A percentile compares a stretch with the other conserved stretches of the same genome.
Conservation (phyloP, 2,888 invertebrate genomes). For the Ichneumoninae sp. region DNA sequence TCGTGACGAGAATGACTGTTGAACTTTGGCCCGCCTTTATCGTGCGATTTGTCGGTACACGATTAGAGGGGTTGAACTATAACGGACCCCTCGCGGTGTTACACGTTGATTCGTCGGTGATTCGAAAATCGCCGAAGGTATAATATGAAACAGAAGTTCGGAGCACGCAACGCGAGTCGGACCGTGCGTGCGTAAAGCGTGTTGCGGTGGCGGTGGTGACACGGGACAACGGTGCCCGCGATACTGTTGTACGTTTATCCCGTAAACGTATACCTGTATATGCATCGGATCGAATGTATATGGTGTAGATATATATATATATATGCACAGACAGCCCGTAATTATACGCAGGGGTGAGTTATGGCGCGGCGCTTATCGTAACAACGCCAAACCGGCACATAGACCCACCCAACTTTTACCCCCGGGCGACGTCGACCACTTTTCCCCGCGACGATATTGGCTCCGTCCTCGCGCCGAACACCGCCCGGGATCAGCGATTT, state of each 20-base stretch:
- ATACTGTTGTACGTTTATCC: conserved; percentile 46
- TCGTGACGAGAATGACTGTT: conserved; percentile 21
- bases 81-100: background rate
- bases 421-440: conserved; percentile 61
- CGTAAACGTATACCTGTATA: conserved; percentile 15
- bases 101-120: conserved; percentile 52
- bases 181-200: conserved; percentile 54
- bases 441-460: conserved; percentile 68
- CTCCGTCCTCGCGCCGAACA: conserved; percentile 36
- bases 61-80: conserved; percentile 23
- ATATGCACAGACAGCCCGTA: conserved; percentile 71
- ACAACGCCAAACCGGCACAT: conserved; percentile 67
- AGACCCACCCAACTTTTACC: conserved; percentile 56
- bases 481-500: conserved; percentile 68
- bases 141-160: conserved; percentile 51
- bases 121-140: conserved; percentile 60
- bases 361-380: conserved; percentile 74
- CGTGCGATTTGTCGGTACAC: conserved; percentile 30
- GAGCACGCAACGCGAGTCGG: conserved; percentile 21
- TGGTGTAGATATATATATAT: conserved; percentile 3
- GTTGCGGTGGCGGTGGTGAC: conserved; percentile 63
- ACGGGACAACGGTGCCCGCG: conserved; percentile 50
- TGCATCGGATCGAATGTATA: conserved; percentile 18
- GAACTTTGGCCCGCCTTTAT: conserved; percentile 28
- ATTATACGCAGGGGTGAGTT: conserved; percentile 79